Conservation (phyloP, 2,888 invertebrate genomes). For the Cetonia aurata region DNA sequence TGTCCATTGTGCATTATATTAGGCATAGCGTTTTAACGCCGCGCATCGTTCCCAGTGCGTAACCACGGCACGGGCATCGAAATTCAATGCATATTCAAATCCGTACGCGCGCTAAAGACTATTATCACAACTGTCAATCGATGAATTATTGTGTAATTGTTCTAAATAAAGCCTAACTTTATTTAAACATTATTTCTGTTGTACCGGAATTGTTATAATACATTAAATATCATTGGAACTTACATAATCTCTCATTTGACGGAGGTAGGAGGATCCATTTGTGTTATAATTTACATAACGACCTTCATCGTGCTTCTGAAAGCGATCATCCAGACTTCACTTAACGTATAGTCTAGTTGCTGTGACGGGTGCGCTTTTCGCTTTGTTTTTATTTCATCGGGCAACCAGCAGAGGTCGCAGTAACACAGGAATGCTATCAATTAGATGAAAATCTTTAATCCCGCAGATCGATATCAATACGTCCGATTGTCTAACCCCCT, state of each 20-base stretch:
- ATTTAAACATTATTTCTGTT: neutral
- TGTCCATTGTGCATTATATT: slow-evolving; percentile 23
- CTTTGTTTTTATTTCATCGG: slow-evolving; percentile 14
- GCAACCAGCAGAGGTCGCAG: slow-evolving; percentile 44
- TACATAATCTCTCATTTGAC: too few species aligned
- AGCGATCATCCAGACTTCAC: slow-evolving; percentile 31
- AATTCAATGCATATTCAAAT: slow-evolving; percentile 51
- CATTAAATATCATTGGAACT: too few species aligned
- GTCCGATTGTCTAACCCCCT: too few species aligned
- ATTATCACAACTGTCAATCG: slow-evolving; percentile 47
- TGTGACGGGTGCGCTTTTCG: neutral
- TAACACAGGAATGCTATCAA: slow-evolving; percentile 55
- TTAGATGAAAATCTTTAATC: slow-evolving; percentile 63
- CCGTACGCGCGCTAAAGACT: slow-evolving; percentile 44
- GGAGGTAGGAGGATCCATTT: too few species aligned
- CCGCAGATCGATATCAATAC: slow-evolving; percentile 59
- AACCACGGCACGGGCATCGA: slow-evolving; percentile 15
- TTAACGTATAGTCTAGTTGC: slow-evolving; percentile 31
- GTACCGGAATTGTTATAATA: too few species aligned
- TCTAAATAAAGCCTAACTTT: slow-evolving; percentile 54
- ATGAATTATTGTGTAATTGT: slow-evolving; percentile 56
- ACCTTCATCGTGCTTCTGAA: slow-evolving; percentile 6
- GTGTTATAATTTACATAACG: slow-evolving; percentile 14
- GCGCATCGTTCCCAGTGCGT: slow-evolving; percentile 1
- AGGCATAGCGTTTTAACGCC: slow-evolving; percentile 1